A percentile compares a stretch with the other conserved stretches of the same genome.
These are phyloP conservation scores for Rhinolophus ferrumequinum DNA, from an alignment of 2,113 vertebrate species.

Conservation along the genomic window DNA sequence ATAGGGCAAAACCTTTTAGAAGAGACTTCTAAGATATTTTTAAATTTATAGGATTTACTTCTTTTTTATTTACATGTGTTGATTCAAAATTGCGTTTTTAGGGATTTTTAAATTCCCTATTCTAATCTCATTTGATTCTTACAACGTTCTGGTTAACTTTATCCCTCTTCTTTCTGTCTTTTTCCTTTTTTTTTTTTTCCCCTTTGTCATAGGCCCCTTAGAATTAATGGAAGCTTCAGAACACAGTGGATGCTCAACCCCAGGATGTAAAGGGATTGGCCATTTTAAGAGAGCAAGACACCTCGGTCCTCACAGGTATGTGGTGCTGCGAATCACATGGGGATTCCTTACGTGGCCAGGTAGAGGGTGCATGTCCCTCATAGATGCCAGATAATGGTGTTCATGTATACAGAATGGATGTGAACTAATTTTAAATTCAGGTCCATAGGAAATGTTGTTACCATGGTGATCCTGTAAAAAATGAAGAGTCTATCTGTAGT, in stretches of 20 bases:
- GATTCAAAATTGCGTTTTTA: not conserved
- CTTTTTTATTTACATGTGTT: not conserved
- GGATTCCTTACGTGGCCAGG: not conserved
- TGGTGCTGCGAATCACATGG: not conserved
- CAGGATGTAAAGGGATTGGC: slow-evolving; percentile 90
- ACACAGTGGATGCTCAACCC: slow-evolving; percentile 88
- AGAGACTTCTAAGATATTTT: not conserved
- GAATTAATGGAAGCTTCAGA: slow-evolving; percentile 90
- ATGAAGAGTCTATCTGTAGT: slow-evolving; percentile 58
- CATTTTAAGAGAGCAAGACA: slow-evolving; percentile 91
- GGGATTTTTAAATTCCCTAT: not conserved
- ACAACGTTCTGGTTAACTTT: not conserved
- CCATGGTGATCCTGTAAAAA: slow-evolving; percentile 77
- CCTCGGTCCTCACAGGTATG: slow-evolving; percentile 90
- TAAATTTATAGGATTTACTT: not conserved
- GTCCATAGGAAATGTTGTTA: slow-evolving; percentile 74
- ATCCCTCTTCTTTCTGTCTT: not conserved
- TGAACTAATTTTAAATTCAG: slow-evolving; percentile 60
- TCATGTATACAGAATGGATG: not conserved
- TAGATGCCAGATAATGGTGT: not conserved
- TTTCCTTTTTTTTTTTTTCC: not conserved
- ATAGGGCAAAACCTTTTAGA: not conserved
- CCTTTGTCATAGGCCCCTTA: slow-evolving; percentile 82
- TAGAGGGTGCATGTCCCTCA: not conserved
- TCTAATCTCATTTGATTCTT: not conserved